Evolutionary conservation across 2,888 invertebrate genomes (phyloP).

Genomic region (Nemurella pictetii): DNA sequence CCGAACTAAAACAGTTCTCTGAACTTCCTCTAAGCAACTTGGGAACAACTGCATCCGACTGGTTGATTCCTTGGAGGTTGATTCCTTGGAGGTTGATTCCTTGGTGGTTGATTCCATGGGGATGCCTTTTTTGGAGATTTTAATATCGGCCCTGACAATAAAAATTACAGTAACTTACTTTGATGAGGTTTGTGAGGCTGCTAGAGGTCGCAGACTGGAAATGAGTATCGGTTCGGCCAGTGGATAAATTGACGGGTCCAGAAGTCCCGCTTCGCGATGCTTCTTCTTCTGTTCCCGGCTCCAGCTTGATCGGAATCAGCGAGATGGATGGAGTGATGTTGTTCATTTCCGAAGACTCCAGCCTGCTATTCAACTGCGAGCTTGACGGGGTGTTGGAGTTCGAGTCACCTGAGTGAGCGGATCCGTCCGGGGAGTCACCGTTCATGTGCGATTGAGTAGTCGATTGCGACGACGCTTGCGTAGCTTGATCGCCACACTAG

Average conservation of each 20-base stretch:
- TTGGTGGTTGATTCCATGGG: no score
- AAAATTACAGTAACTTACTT: conserved; percentile 59
- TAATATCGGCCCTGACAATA: no score
- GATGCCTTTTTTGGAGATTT: no score
- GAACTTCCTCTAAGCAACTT: no score
- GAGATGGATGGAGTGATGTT: conserved; percentile 83
- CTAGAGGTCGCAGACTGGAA: conserved; percentile 64
- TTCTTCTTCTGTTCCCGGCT: conserved; percentile 46
- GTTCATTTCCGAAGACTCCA: conserved; percentile 51
- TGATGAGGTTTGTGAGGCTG: conserved; percentile 76
- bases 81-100: no score
- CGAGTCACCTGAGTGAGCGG: conserved; percentile 80
- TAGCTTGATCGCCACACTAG: conserved; percentile 50
- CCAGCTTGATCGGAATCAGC: conserved; percentile 81
- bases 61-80: no score
- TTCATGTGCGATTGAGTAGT: conserved; percentile 57
- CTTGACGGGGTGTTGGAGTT: conserved; percentile 74
- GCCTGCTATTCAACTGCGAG: conserved; percentile 49
- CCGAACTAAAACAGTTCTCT: no score
- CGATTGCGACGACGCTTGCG: conserved; percentile 49
- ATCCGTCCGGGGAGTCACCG: conserved; percentile 56
- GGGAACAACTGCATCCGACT: no score
- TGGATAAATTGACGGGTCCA: conserved; percentile 51
- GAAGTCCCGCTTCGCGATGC: conserved; percentile 43
- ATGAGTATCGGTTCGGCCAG: conserved; percentile 48